phyloP scores from a whole-genome alignment of 2,888 invertebrate genomes.

The Halictus ligatus region DNA sequence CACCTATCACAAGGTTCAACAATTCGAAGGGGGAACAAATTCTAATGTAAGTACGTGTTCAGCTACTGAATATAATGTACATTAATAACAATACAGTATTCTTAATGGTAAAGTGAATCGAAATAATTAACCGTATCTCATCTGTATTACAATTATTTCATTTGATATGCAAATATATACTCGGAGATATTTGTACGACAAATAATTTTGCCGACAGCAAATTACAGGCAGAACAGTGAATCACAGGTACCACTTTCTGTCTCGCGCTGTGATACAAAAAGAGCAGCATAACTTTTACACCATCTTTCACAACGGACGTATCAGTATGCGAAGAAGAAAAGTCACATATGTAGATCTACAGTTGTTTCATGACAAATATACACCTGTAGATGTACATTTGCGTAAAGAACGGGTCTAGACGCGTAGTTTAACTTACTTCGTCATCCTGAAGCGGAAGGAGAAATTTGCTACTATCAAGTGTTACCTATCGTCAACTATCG shows the following conservation, averaged over 20 bases:
- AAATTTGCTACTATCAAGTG: not conserved
- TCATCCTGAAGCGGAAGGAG: not conserved
- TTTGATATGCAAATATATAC: no score
- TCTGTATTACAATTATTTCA: no score
- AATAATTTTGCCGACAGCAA: not conserved
- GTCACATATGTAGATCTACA: no score
- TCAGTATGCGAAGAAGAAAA: not conserved
- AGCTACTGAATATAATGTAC: no score
- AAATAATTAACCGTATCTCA: no score
- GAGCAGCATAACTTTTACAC: not conserved
- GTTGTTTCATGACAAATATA: no score
- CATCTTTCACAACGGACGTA: not conserved
- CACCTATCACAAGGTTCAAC: no score
- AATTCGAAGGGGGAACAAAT: no score
- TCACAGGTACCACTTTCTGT: not conserved
- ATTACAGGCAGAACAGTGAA: not conserved
- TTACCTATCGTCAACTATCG: not conserved
- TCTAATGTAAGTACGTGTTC: no score
- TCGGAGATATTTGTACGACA: no score
- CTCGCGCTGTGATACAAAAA: not conserved
- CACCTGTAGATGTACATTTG: conserved; percentile 5
- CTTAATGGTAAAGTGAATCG: not conserved
- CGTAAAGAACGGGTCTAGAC: not conserved
- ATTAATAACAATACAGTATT: no score
- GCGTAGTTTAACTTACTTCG: not conserved